These are phyloP conservation scores for Tor tambroides DNA, from an alignment of 2,113 vertebrate species.

Conservation along the genomic window DNA sequence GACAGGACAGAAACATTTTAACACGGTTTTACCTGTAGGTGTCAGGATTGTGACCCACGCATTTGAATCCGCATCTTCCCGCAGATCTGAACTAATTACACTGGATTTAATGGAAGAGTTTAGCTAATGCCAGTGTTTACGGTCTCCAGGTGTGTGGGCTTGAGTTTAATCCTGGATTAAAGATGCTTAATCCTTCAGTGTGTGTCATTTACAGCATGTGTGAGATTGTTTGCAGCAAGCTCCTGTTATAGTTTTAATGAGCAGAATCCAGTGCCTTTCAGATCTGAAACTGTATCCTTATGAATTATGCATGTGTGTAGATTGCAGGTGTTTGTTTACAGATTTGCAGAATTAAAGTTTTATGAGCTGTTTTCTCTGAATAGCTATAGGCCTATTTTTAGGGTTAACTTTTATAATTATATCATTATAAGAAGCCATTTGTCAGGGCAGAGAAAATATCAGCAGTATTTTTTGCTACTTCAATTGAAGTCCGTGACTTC, in stretches of 20 bases:
- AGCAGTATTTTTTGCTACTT: not conserved
- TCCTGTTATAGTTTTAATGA: not conserved
- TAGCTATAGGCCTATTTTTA: not conserved
- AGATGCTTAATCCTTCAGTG: conserved; percentile 43
- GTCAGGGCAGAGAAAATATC: not conserved
- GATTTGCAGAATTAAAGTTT: not conserved
- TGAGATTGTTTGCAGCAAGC: conserved; percentile 60
- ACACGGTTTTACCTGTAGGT: not conserved
- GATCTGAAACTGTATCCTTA: not conserved
- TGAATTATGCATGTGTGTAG: not conserved
- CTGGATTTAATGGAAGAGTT: not conserved
- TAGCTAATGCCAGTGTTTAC: not conserved
- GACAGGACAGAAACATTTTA: not conserved
- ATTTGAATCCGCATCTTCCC: not conserved
- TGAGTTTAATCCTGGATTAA: conserved; percentile 29
- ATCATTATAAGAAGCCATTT: not conserved
- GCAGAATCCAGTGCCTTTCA: not conserved
- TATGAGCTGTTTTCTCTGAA: not conserved
- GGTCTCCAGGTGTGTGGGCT: not conserved
- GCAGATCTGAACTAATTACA: not conserved
- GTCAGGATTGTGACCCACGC: not conserved
- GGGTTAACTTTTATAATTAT: not conserved
- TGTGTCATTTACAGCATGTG: not conserved
- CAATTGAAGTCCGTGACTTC: not conserved
- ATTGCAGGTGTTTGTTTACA: not conserved